Evolutionary conservation across 1,140 invertebrate species (phyloP), one percentile per base, ranked within the genome.

Genomic region (Physella acuta): DNA sequence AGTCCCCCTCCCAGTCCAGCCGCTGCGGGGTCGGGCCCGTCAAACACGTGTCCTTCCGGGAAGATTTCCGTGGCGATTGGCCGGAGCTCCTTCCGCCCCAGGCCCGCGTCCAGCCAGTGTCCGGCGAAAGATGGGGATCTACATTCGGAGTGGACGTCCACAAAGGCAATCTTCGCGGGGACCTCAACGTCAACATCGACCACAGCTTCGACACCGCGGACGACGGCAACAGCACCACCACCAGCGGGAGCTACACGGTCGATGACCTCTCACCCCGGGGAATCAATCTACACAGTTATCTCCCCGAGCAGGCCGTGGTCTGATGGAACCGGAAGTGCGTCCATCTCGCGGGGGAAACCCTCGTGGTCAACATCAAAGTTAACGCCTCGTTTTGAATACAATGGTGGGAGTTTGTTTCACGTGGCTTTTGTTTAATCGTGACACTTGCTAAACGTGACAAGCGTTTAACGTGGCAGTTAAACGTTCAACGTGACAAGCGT

Each of bases 1-100:
- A 68, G 36, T 34, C 34, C 11, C 56, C 34, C 17, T 1, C 53
- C 5, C 26, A 44, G 1, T 33, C 37, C 1, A 14, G 2, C 5
- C 33, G 56, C 20, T 68, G 55, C 11, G 31, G 34, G 24, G 56
- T 30, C 24, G 30, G 30, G 8, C 49, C 68, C 5, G 72, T 73
- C 17, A 73, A 73, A 59, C 68, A 73, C 34, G 71, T 73, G 8
- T 73, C 71, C 17, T 73, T 73, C 56, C 61, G 68, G 51, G 71
- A 73, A 11, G 71, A 73, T 58, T 58, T 52, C 61, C 55, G 39
- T n/a, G 8, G 49, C 24, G 56, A 58, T 5, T 49, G 55, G 51
- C 39, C 66, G n/a, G 66, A 68, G 44, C 55, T 68, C 8, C 55
- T 60, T 44, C 55, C 37, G 1, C 24, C 55, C 17, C 36, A 60